Evolutionary conservation across 23 tunicate species (phyloP).

Genomic region (Corella eumyota): DNA sequence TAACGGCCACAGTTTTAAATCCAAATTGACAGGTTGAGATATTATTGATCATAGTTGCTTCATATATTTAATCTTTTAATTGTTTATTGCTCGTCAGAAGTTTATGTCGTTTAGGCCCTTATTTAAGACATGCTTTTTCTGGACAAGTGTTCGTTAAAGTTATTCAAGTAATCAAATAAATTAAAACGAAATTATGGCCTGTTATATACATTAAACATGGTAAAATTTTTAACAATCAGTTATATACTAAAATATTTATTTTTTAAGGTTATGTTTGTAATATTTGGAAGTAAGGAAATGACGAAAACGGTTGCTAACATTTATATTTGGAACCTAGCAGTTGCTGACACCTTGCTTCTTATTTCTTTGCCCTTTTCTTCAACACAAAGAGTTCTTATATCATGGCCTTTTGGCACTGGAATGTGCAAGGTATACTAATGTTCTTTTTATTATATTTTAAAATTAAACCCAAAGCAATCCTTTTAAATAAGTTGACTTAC

Average conservation of each 20-base stretch:
- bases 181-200: too few species aligned
- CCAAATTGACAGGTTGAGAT: too few species aligned
- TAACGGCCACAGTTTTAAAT: too few species aligned
- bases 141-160: too few species aligned
- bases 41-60: too few species aligned
- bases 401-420: slow-evolving; percentile 89
- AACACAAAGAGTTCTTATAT: slow-evolving; percentile 50
- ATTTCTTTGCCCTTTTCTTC: slow-evolving; percentile 66
- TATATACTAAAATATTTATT: background rate
- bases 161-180: too few species aligned
- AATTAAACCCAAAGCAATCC: too few species aligned
- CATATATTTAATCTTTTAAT: too few species aligned
- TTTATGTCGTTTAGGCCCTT: too few species aligned
- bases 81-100: too few species aligned
- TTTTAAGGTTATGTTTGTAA: slow-evolving; percentile 80
- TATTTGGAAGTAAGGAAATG: slow-evolving; percentile 79
- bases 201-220: background rate
- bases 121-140: too few species aligned
- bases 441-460: background rate
- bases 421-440: slow-evolving; percentile 86
- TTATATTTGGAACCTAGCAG: slow-evolving; percentile 77
- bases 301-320: slow-evolving; percentile 92
- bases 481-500: too few species aligned
- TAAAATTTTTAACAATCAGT: background rate
- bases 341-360: slow-evolving; percentile 78